Evolutionary conservation across 2,113 vertebrate species (phyloP).

Genomic region (Pterocles orientalis): DNA sequence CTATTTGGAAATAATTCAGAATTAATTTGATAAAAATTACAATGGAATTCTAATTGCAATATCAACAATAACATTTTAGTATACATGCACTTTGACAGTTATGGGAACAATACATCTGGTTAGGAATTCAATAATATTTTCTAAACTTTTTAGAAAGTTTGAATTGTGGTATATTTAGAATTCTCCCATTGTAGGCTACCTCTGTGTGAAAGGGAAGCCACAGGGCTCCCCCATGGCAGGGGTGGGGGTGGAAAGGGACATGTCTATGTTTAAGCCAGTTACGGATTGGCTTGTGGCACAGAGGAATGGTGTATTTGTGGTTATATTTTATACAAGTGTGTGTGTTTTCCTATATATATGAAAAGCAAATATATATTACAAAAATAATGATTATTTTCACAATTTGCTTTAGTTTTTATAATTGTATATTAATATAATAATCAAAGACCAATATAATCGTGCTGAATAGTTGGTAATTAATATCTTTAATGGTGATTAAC

Average conservation of each 20-base stretch:
- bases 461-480: background rate
- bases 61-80: background rate
- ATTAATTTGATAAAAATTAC: background rate
- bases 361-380: background rate
- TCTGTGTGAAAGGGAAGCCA: background rate
- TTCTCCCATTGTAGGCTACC: background rate
- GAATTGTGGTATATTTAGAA: background rate
- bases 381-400: background rate
- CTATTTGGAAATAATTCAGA: constrained; percentile 62
- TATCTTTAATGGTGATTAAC: background rate
- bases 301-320: background rate
- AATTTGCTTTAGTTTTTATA: background rate
- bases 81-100: background rate
- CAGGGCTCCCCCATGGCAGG: background rate
- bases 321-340: background rate
- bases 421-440: background rate
- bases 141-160: background rate
- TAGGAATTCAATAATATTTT: background rate
- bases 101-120: background rate
- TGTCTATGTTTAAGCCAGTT: background rate
- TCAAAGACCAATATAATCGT: background rate
- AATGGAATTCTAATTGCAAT: background rate
- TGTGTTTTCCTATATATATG: background rate
- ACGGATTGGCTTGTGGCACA: background rate
- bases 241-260: background rate